A percentile compares a stretch with the other conserved stretches of the same genome.
These are phyloP conservation scores for Morelia viridis DNA, from an alignment of 2,797 vertebrate species.

Conservation along the genomic window DNA sequence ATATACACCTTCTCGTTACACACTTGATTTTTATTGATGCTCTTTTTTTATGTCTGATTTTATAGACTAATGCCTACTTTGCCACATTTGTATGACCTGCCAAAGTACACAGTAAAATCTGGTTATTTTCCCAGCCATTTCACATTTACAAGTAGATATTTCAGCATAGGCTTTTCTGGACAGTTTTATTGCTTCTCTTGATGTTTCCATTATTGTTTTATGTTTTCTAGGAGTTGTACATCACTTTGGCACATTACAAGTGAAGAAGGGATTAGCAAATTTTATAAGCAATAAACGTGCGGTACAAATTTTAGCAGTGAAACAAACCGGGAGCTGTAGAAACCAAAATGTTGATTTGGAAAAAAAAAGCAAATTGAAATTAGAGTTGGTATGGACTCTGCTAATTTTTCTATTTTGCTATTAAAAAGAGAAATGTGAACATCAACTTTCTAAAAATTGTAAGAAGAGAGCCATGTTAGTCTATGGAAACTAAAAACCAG, in stretches of 20 bases:
- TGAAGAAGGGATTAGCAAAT: background rate
- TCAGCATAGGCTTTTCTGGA: background rate
- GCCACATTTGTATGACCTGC: background rate
- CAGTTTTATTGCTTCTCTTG: background rate
- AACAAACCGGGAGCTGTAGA: background rate
- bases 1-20: background rate
- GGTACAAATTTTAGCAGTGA: background rate
- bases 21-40: background rate
- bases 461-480: too few relatives aligned
- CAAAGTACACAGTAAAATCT: background rate
- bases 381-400: background rate
- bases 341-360: background rate
- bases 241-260: background rate
- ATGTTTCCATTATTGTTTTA: constrained; percentile 2
- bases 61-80: background rate
- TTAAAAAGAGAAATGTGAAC: background rate
- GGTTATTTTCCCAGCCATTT: background rate
- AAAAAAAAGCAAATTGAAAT: background rate
- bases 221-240: background rate
- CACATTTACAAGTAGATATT: background rate
- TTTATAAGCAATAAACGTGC: background rate
- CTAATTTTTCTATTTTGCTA: background rate
- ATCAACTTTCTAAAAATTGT: background rate
- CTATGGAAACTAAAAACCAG: too few relatives aligned
- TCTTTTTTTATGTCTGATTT: background rate